These are phyloP conservation scores for Lutraria rhynchaena DNA, from an alignment of 1,140 invertebrate genomes.

Conservation along the genomic window DNA sequence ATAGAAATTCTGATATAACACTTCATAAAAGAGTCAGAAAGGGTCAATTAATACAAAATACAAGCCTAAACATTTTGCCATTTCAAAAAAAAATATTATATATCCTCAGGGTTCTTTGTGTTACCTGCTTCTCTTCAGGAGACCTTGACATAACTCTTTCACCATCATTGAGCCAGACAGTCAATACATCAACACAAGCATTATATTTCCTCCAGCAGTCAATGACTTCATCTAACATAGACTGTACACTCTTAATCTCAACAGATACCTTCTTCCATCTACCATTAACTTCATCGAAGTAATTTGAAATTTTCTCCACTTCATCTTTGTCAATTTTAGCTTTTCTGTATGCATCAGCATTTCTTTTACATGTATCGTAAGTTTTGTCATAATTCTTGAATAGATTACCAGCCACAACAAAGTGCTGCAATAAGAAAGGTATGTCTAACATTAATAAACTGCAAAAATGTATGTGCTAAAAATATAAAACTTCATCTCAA, in stretches of 20 bases:
- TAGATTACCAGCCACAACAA: slow-evolving; percentile 93
- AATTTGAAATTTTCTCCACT: slow-evolving; percentile 89
- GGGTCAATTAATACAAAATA: no score
- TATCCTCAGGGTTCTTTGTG: no score
- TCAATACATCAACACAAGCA: slow-evolving; percentile 88
- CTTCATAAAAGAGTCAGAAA: no score
- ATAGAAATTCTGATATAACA: no score
- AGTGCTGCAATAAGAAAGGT: slow-evolving; percentile 67
- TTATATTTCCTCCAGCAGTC: slow-evolving; percentile 94
- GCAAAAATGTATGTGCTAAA: no score
- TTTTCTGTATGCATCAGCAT: slow-evolving; percentile 94
- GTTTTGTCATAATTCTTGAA: slow-evolving; percentile 97
- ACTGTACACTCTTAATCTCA: slow-evolving; percentile 93
- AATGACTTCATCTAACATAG: slow-evolving; percentile 93
- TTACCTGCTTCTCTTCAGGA: slow-evolving; percentile 91
- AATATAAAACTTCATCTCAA: no score
- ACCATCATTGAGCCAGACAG: slow-evolving; percentile 90
- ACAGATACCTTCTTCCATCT: slow-evolving; percentile 95
- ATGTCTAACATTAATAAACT: no score
- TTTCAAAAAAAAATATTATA: no score
- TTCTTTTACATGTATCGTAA: slow-evolving; percentile 94
- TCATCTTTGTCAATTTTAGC: slow-evolving; percentile 88
- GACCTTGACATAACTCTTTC: slow-evolving; percentile 87
- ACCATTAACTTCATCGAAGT: slow-evolving; percentile 92
- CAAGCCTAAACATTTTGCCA: no score